phyloP scores from a whole-genome alignment of 2,888 invertebrate genomes.

The Gisinianus flammeolus region DNA sequence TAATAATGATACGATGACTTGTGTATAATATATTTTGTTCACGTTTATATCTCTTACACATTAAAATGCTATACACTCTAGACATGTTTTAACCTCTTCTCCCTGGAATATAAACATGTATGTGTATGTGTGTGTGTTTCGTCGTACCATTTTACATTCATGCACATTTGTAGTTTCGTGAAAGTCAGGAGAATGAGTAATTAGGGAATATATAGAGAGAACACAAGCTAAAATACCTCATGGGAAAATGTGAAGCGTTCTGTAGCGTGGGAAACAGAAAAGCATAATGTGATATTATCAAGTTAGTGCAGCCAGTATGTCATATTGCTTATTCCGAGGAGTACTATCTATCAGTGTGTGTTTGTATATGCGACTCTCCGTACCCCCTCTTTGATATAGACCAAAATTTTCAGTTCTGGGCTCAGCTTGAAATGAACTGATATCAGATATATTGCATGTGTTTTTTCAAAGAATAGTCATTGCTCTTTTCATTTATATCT shows the following conservation, averaged over 20 bases:
- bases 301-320: slow-evolving; percentile 39
- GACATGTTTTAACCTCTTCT: too few relatives aligned
- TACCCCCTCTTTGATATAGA: background rate
- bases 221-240: slow-evolving; percentile 41
- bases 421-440: too few relatives aligned
- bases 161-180: slow-evolving; percentile 21
- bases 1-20: too few relatives aligned
- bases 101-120: too few relatives aligned
- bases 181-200: slow-evolving; percentile 47
- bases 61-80: too few relatives aligned
- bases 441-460: too few relatives aligned
- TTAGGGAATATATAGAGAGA: slow-evolving; percentile 50
- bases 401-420: too few relatives aligned
- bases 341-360: background rate
- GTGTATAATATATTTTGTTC: too few relatives aligned
- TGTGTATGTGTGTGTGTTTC: too few relatives aligned
- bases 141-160: background rate
- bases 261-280: slow-evolving; percentile 57
- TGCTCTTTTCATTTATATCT: slow-evolving; percentile 21
- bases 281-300: slow-evolving; percentile 51
- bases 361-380: background rate
- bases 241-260: slow-evolving; percentile 59
- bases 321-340: slow-evolving; percentile 12
- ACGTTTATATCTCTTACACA: too few relatives aligned
- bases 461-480: slow-evolving; percentile 20